Percentiles rank a stretch among this genome's conserved stretches.
phyloP scores from a whole-genome alignment of 2,113 vertebrate species.

The Erythrolamprus reginae region DNA sequence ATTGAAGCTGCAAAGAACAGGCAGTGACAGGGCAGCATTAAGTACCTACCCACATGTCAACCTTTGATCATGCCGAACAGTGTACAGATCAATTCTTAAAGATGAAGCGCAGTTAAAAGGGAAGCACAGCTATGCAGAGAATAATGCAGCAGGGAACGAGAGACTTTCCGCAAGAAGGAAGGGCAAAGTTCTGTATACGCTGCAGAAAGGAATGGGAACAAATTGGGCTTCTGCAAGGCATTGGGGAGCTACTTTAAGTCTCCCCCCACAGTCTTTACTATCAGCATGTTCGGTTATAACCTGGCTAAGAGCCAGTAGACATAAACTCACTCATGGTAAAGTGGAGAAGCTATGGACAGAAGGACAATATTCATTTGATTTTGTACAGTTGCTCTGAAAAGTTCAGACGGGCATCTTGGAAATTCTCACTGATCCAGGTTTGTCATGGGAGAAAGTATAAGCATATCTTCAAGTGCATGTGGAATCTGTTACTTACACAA shows the following conservation, averaged over 20 bases:
- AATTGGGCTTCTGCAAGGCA: neutral
- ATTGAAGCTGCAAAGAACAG: conserved; percentile 38
- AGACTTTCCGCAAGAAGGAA: neutral
- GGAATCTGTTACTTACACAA: too few species aligned
- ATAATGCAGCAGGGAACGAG: conserved; percentile 2
- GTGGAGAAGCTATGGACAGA: neutral
- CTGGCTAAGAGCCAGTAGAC: neutral
- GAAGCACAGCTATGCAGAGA: conserved; percentile 18
- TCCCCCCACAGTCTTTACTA: neutral
- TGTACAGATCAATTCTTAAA: conserved; percentile 42
- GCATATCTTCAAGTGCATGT: neutral
- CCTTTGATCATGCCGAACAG: conserved; percentile 43
- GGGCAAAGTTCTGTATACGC: neutral
- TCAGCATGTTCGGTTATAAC: neutral
- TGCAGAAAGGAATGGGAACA: neutral
- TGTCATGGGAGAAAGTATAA: neutral
- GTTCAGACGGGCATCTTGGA: neutral
- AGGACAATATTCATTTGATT: neutral
- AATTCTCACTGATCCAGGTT: neutral
- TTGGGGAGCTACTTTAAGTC: neutral
- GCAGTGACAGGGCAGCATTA: conserved; percentile 35
- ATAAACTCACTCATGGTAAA: neutral
- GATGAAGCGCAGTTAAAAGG: conserved; percentile 35
- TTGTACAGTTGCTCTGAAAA: neutral
- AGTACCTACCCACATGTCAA: conserved; percentile 28